These are phyloP conservation scores for Mesoclemmys tuberculata DNA, from an alignment of 2,113 vertebrate species.

Conservation along the genomic window DNA sequence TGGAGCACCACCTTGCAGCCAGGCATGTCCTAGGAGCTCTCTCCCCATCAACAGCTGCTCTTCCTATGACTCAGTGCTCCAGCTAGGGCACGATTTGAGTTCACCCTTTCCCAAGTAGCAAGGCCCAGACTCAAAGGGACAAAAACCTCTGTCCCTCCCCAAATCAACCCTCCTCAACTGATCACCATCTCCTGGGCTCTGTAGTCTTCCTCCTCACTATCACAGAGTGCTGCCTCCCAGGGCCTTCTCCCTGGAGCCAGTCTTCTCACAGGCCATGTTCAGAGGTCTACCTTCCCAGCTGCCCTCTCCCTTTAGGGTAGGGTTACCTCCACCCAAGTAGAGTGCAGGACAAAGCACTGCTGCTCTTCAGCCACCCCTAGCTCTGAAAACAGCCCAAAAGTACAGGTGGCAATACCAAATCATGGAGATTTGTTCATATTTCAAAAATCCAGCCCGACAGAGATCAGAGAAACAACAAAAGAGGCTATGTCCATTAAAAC, in stretches of 20 bases:
- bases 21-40: neutral
- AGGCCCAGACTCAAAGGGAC: neutral
- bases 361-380: no score
- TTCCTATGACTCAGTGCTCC: neutral
- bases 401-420: no score
- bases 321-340: no score
- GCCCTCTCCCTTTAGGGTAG: neutral
- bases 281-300: neutral
- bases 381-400: no score
- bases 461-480: no score
- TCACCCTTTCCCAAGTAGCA: neutral
- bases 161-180: neutral
- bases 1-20: no score
- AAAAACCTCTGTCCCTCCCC: neutral
- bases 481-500: no score
- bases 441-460: no score
- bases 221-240: neutral
- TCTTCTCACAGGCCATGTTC: neutral
- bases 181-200: neutral
- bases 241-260: neutral
- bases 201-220: neutral
- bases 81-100: neutral
- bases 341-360: no score
- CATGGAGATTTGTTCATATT: no score
- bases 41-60: neutral